Evolutionary conservation across 1,140 invertebrate genomes (phyloP), one percentile per base, ranked within the genome.

Genomic region (Nebria ingens): DNA sequence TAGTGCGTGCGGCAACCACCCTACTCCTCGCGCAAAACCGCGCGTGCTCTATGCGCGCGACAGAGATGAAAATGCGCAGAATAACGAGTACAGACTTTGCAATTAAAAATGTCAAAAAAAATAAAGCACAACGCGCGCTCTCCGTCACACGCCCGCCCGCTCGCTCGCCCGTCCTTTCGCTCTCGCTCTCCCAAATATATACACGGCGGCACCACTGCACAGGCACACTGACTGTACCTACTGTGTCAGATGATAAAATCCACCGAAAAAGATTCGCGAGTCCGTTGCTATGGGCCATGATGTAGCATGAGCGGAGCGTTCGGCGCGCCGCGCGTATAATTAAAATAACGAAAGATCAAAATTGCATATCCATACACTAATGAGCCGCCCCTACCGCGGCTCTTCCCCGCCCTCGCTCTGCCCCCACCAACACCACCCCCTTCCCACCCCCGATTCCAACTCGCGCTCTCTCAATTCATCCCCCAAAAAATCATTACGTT

Each of bases 31-130:
- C 51, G 52, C 56, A 57, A 60, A 23, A 52, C 59, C 50, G 29
- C 22, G 51, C n/a, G 4, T 21, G 22, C 52, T 17, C 23, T 3
- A 9, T 17, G 21, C 22, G 21, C 52, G 52, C 23, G 22, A 20
- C 25, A 17, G 6, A 45, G 65, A 71, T 69, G 68, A 70, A 71
- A 71, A 71, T 71, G 69, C 69, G 69, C 69, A 71, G 68, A 71
- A 68, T 69, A 69, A 69, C 65, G 68, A 70, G 68, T 71, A 71
- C 67, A 69, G 69, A 63, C 62, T 67, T 45, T 67, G 68, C 69
- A 71, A 71, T 71, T 71, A 71, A 71, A 71, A 71, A 71, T 70
- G 67, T 69, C 68, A 71, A 71, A 69, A 68, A 53, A 58, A 55
- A 59, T 54, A 56, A 51, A 58, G 54, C 51, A 21, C 21, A 19